Conservation (phyloP, 1,140 invertebrate genomes). For the Mylabris phalerata region DNA sequence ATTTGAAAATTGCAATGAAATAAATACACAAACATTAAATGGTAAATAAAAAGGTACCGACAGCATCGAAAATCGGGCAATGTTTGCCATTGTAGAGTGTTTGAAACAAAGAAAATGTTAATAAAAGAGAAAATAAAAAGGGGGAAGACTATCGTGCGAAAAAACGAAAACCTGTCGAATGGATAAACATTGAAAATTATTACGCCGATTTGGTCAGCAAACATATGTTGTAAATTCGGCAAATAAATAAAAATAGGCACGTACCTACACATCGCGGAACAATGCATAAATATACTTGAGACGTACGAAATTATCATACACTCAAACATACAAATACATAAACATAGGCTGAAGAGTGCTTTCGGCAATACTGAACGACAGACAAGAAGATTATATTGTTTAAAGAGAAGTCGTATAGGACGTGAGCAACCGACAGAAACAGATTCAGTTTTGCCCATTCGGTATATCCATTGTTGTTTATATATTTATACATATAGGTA, state of each 20-base stretch:
- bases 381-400: constrained; percentile 26
- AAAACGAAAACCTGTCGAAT: constrained; percentile 6
- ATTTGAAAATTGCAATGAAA: too few species aligned
- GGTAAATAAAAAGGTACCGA: too few species aligned
- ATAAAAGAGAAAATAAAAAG: too few species aligned
- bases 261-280: constrained; percentile 7
- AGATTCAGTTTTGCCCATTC: constrained; percentile 2
- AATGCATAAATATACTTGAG: constrained; percentile 15
- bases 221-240: constrained; percentile 13
- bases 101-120: too few species aligned
- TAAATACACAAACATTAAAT: too few species aligned
- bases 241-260: constrained; percentile 17
- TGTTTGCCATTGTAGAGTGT: too few species aligned
- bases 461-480: constrained; percentile 12
- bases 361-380: constrained; percentile 21
- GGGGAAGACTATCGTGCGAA: too few species aligned
- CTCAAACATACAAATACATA: constrained; percentile 18
- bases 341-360: constrained; percentile 17
- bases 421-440: constrained; percentile 16
- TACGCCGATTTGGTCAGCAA: constrained; percentile 15
- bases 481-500: background rate
- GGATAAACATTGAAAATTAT: constrained; percentile 5
- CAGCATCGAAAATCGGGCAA: too few species aligned
- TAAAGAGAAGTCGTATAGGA: constrained; percentile 16
- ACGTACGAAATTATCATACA: constrained; percentile 20